Percentiles rank a stretch among this genome's conserved stretches.
Conservation (phyloP, 2,888 invertebrate species). For the Nomada fabriciana region DNA sequence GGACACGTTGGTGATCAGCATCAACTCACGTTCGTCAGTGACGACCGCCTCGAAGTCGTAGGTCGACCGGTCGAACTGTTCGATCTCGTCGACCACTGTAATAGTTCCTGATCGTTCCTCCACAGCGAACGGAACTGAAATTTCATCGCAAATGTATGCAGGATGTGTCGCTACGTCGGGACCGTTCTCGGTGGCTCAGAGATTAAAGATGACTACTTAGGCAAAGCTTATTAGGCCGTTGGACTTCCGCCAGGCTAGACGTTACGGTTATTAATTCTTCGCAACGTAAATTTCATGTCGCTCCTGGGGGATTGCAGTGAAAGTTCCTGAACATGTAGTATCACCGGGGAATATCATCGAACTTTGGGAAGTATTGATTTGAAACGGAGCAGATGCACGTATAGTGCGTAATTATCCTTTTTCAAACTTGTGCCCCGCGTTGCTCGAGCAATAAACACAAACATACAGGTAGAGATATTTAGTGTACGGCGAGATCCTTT, state of each 20-base stretch:
- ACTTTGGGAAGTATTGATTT: neutral
- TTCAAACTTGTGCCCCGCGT: no score
- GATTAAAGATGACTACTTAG: conserved; percentile 20
- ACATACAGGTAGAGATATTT: neutral
- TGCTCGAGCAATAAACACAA: neutral
- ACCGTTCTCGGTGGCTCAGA: conserved; percentile 7
- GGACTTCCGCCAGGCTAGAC: conserved; percentile 6
- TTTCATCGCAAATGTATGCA: conserved; percentile 57
- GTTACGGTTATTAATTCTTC: neutral
- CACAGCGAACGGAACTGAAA: conserved; percentile 94
- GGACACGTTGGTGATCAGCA: conserved; percentile 92
- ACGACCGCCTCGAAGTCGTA: conserved; percentile 95
- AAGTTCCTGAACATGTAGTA: neutral
- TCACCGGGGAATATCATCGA: neutral
- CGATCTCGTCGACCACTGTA: conserved; percentile 91
- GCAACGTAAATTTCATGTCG: conserved; percentile 5
- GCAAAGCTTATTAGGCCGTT: conserved; percentile 36
- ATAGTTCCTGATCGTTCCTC: conserved; percentile 95
- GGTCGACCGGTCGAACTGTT: conserved; percentile 88
- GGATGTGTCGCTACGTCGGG: conserved; percentile 49
- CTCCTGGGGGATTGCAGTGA: neutral
- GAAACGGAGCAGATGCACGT: neutral
- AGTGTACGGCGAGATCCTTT: no score
- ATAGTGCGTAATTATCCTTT: no score
- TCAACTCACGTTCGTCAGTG: conserved; percentile 87